Evolutionary conservation across 53 echinoderm and acorn worm genomes (phyloP).

Genomic region (Holothuria leucospilota): DNA sequence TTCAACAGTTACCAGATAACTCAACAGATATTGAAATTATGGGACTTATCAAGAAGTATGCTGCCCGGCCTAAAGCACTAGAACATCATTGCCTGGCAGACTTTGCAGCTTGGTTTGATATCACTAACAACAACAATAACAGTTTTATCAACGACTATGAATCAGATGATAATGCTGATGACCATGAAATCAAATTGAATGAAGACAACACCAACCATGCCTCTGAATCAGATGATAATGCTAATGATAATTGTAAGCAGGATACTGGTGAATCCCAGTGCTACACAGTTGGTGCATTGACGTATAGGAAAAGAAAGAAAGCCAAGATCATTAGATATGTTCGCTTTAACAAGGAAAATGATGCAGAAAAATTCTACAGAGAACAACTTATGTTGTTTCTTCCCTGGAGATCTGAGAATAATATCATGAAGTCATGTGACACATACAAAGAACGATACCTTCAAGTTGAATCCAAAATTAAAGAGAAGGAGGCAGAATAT

Average conservation of each 20-base stretch:
- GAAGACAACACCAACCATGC: no score
- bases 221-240: no score
- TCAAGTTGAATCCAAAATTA: neutral
- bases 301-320: slow-evolving; percentile 20
- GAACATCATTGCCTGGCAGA: slow-evolving; percentile 61
- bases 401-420: slow-evolving; percentile 49
- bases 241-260: no score
- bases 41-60: slow-evolving; percentile 53
- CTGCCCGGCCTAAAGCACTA: slow-evolving; percentile 43
- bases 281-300: slow-evolving; percentile 25
- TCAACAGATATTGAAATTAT: slow-evolving; percentile 63
- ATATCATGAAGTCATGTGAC: slow-evolving; percentile 46
- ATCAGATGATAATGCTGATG: slow-evolving; percentile 7
- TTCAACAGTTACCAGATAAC: slow-evolving; percentile 59
- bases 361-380: slow-evolving; percentile 68
- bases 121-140: neutral
- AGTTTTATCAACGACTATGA: neutral
- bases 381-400: slow-evolving; percentile 64
- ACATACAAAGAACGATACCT: slow-evolving; percentile 64
- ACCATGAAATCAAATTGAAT: neutral
- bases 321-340: slow-evolving; percentile 62
- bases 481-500: slow-evolving; percentile 28
- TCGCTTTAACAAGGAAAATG: slow-evolving; percentile 55
- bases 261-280: no score
- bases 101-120: slow-evolving; percentile 54